These are phyloP conservation scores for Conopomorpha cramerella DNA, from an alignment of 1,140 invertebrate species.

Conservation along the genomic window DNA sequence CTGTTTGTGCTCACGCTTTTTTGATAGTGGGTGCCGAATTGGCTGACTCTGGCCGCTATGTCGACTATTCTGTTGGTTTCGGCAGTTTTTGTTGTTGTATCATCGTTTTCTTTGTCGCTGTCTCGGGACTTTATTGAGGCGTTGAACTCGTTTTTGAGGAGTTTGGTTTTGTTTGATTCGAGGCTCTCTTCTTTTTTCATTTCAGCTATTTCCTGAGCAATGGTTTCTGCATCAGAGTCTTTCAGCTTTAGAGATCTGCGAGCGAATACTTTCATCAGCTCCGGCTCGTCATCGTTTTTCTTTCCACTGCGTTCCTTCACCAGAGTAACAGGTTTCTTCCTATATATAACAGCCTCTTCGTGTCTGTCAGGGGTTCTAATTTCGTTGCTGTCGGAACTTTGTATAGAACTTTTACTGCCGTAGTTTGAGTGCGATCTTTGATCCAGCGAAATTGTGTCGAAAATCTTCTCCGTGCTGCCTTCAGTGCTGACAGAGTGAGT, in stretches of 20 bases:
- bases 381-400: constrained; percentile 54
- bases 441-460: constrained; percentile 51
- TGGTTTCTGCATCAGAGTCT: constrained; percentile 65
- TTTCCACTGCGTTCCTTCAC: constrained; percentile 39
- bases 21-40: constrained; percentile 47
- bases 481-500: constrained; percentile 44
- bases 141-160: constrained; percentile 51
- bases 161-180: constrained; percentile 23
- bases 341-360: constrained; percentile 44
- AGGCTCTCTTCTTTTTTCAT: constrained; percentile 21
- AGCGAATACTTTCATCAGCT: constrained; percentile 80
- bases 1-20: constrained; percentile 45
- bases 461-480: constrained; percentile 43
- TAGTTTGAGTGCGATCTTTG: constrained; percentile 50
- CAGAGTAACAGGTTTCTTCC: constrained; percentile 31
- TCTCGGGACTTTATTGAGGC: constrained; percentile 62
- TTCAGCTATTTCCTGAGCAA: constrained; percentile 59
- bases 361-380: constrained; percentile 34
- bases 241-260: constrained; percentile 75
- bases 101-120: constrained; percentile 71
- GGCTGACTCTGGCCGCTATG: constrained; percentile 41
- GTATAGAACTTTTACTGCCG: constrained; percentile 59
- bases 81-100: constrained; percentile 18
- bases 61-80: constrained; percentile 46
- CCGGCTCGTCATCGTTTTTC: constrained; percentile 70